Evolutionary conservation across 2,797 vertebrate genomes (phyloP), one percentile per base, ranked within the genome.

Genomic region (Eulemur mongoz): DNA sequence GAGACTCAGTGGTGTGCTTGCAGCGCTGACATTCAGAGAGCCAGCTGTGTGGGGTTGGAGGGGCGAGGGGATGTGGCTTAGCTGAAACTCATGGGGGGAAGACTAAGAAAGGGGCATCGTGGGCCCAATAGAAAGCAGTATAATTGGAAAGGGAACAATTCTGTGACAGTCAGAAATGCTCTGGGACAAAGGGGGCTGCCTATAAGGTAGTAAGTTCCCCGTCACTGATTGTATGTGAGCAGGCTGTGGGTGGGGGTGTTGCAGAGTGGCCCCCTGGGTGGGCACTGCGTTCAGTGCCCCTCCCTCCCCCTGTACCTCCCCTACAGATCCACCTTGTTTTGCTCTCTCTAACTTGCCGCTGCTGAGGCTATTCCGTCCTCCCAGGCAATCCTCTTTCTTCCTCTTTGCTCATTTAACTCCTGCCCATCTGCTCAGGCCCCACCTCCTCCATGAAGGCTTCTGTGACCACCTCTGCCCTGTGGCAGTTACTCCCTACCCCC

Each of bases 281-380:
- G 69, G 23, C 30, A 1, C 22, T 6, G 40, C 10, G 6, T 27
- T 52, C 54, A 35, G 0, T 18, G 18, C 52, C 35, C 11, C 69
- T 85, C 8, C 40, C 35, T 35, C 18, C 17, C 18, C 43, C 17
- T 7, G 9, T 9, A 0, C 38, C 80, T 70, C 48, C 5, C 12
- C 61, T 17, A 0, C 35, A 69, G 38, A 54, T 27, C 70, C 4
- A 1, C 81, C 30, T 81, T 23, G 0, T 30, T 59, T 63, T 23
- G 1, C 22, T 38, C 48, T 32, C 59, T 67, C 27, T 18, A 3
- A 32, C 45, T 59, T 40, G 38, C 54, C 59, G 30, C 59, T 35
- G 4, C 14, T 13, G 4, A 61, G 30, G 14, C 32, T 0, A 0
- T 20, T 32, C 27, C 9, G 32, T 25, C 18, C 25, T 50, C 30